Conservation (phyloP, 2,888 invertebrate species). For the Tyria jacobaeae region DNA sequence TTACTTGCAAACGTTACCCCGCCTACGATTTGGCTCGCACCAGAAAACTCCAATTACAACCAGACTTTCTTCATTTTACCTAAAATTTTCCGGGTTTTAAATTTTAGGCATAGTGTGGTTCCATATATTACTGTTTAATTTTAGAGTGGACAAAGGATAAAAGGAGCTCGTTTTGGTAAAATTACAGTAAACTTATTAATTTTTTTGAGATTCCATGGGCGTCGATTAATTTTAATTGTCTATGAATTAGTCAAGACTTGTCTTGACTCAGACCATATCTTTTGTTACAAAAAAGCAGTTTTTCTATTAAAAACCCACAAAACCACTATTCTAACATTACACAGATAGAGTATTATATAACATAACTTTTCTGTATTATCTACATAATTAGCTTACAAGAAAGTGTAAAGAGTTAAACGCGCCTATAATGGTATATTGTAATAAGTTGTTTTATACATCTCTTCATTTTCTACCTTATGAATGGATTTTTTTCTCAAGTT, state of each 20-base stretch:
- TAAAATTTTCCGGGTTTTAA: constrained; percentile 23
- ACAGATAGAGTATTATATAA: no score
- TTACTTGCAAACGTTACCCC: constrained; percentile 80
- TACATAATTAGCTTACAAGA: no score
- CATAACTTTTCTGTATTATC: no score
- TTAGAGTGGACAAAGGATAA: constrained; percentile 11
- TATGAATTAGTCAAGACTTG: neutral
- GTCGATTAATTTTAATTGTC: neutral
- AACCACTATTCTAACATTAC: no score
- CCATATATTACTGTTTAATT: constrained; percentile 23
- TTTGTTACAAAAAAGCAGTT: neutral
- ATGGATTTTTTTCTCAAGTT: no score
- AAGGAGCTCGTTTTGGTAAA: neutral
- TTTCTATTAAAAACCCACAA: no score
- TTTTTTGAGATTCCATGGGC: neutral
- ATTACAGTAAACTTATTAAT: neutral
- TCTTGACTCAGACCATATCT: neutral
- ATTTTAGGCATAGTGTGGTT: constrained; percentile 21
- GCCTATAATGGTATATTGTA: no score
- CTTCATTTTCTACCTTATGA: no score
- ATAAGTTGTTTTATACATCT: no score
- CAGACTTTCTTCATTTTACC: constrained; percentile 51
- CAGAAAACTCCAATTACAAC: constrained; percentile 67
- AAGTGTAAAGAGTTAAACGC: no score
- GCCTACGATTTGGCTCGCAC: constrained; percentile 66